Evolutionary conservation across 1,140 invertebrate species (phyloP), one percentile per base, ranked within the genome.

Genomic region (Rhynchophorus ferrugineus): DNA sequence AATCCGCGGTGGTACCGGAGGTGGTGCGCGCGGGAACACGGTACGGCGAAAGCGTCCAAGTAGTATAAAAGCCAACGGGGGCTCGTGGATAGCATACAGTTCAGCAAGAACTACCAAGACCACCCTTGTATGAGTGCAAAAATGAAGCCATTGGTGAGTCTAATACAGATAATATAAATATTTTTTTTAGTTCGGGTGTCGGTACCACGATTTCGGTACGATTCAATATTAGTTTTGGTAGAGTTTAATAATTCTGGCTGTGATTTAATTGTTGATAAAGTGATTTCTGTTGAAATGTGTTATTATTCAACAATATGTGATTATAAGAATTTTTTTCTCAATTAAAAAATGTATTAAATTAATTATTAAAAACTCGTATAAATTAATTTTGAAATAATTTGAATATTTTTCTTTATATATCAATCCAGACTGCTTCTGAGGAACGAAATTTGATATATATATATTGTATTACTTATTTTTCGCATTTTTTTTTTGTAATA

Each of bases 51-150:
- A 74, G 72, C 74, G 61, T 65, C 61, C 65, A 63, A 58, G 65
- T 60, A 71, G 72, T 77, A 77, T 77, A 77, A 71, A 83, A 80
- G 78, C 75, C 71, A 73, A 65, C 71, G 73, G 73, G 71, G 69
- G 67, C 69, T 68, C 70, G 73, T 73, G 74, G 75, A 77, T 76
- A 78, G 75, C 77, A 81, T 80, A 76, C 80, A 83, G 80, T 83
- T 79, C 78, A 74, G 74, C 69, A 80, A 72, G 79, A 76, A 81
- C 78, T 74, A 72, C 73, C 71, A 71, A 69, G 58, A 54, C 57
- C 42, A 44, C 53, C 46, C 42, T 49, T 69, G 29, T 66, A 69
- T 69, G 69, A 68, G 66, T 71, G 66, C 69, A 68, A 74, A 65
- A 61, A 77, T 77, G 75, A 77, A 72, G 67, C 69, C 63, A 61